phyloP scores from a whole-genome alignment of 2,113 vertebrate species.

The Trichomycterus rosablanca region DNA sequence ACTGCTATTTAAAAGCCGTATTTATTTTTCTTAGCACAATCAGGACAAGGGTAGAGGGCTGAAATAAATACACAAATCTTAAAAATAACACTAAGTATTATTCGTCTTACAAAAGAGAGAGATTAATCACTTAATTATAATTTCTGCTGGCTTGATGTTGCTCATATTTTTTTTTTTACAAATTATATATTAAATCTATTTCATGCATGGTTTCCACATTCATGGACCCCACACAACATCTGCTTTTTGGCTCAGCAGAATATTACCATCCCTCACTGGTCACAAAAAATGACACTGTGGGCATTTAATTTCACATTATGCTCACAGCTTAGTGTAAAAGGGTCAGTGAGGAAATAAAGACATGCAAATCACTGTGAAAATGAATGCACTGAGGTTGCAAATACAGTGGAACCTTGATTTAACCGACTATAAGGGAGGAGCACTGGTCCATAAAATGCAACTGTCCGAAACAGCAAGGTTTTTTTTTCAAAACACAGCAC shows the following conservation, averaged over 20 bases:
- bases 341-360: constrained; percentile 13
- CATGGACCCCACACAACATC: constrained; percentile 4
- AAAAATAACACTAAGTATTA: too few relatives aligned
- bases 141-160: too few relatives aligned
- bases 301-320: constrained; percentile 1
- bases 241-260: not conserved
- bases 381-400: not conserved
- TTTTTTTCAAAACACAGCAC: too few relatives aligned
- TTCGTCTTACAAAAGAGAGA: too few relatives aligned
- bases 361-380: not conserved
- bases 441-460: too few relatives aligned
- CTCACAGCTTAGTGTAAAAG: not conserved
- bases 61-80: not conserved
- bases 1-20: constrained; percentile 6
- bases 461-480: too few relatives aligned
- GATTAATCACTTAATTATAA: too few relatives aligned
- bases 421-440: too few relatives aligned
- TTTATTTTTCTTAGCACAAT: constrained; percentile 13
- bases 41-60: not conserved
- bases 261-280: not conserved
- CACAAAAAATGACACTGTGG: not conserved
- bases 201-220: not conserved
- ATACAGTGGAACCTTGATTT: too few relatives aligned
- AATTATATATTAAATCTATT: too few relatives aligned
- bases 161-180: too few relatives aligned